Percentiles rank a stretch among this genome's conserved stretches.
Conservation (phyloP, 92 coral and sea anemone genomes). For the Umimayanthus kanabou region DNA sequence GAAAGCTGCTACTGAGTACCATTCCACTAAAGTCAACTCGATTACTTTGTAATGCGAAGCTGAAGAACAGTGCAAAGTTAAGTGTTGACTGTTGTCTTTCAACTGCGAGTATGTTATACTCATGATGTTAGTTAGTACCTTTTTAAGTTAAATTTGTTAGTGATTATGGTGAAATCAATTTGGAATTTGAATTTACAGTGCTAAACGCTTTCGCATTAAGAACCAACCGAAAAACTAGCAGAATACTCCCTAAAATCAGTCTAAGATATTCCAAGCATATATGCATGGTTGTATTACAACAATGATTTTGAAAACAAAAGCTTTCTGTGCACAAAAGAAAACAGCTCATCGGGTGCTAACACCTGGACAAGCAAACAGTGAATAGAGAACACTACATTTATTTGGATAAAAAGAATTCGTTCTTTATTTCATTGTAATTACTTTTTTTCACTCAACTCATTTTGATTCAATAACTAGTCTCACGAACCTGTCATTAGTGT, state of each 20-base stretch:
- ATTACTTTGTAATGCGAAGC: background rate
- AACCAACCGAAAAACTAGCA: background rate
- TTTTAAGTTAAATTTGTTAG: background rate
- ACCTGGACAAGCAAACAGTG: constrained; percentile 40
- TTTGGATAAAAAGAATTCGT: background rate
- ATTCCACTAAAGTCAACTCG: background rate
- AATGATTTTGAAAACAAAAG: background rate
- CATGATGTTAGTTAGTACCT: background rate
- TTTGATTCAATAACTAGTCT: constrained; percentile 6
- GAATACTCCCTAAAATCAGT: background rate
- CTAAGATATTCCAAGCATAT: background rate
- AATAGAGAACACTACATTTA: background rate
- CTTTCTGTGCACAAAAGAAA: constrained; percentile 11
- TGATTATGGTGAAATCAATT: background rate
- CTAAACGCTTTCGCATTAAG: background rate
- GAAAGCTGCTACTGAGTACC: background rate
- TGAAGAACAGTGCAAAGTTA: constrained; percentile 11
- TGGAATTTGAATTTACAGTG: background rate
- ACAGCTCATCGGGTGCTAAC: constrained; percentile 11
- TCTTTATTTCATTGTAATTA: constrained; percentile 19
- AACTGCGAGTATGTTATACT: background rate
- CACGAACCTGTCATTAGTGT: background rate
- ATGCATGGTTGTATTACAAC: background rate
- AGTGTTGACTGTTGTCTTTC: constrained; percentile 6
- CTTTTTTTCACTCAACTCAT: constrained; percentile 8